phyloP scores from a whole-genome alignment of 2,797 vertebrate genomes.

The Cynopterus sphinx region DNA sequence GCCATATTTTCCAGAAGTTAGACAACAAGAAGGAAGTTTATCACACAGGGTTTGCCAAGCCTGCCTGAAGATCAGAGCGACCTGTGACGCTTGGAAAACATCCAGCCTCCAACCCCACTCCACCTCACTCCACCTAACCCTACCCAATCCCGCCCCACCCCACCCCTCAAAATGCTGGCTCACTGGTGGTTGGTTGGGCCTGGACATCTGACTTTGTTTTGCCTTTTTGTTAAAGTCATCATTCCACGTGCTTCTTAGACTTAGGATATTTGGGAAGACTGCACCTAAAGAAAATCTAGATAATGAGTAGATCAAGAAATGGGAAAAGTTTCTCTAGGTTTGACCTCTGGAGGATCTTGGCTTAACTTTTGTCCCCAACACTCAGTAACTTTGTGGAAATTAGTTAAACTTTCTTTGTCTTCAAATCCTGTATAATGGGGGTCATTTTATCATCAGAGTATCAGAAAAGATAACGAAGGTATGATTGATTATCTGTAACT shows the following conservation, averaged over 20 bases:
- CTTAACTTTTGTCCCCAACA: not conserved
- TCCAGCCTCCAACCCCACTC: not conserved
- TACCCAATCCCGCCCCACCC: not conserved
- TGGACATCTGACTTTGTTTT: not conserved
- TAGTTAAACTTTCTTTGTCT: not conserved
- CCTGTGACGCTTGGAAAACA: not conserved
- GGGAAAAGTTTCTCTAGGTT: not conserved
- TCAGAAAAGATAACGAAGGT: not conserved
- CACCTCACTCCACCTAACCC: too few relatives aligned
- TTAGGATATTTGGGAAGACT: not conserved
- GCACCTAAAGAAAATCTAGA: not conserved
- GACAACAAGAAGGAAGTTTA: not conserved
- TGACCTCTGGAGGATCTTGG: not conserved
- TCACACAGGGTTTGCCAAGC: not conserved
- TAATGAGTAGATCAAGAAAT: not conserved
- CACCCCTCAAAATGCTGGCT: not conserved
- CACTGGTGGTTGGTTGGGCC: accelerated
- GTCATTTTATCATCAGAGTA: not conserved
- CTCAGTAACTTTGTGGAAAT: not conserved
- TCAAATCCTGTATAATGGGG: not conserved
- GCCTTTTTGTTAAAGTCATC: constrained; percentile 9
- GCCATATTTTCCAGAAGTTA: not conserved
- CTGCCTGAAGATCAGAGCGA: not conserved
- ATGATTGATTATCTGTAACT: not conserved
- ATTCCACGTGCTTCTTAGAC: not conserved